Percentiles rank a stretch among this genome's conserved stretches.
Evolutionary conservation across 2,113 vertebrate species (phyloP).

Genomic region (Aptenodytes patagonicus): DNA sequence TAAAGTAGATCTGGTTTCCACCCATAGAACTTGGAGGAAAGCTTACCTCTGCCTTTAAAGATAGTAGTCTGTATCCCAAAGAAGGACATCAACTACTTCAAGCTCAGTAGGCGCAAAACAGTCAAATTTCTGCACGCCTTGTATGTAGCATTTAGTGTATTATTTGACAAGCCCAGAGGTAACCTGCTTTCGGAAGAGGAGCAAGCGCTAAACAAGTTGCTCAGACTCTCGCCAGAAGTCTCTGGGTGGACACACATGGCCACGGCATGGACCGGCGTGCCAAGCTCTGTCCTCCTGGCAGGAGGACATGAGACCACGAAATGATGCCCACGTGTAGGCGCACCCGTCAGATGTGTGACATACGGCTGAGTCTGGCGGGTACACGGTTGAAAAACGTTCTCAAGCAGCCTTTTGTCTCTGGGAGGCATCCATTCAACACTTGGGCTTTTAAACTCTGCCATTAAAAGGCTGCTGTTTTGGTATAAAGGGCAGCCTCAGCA

Average conservation of each 20-base stretch:
- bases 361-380: background rate
- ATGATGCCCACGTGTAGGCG: no score
- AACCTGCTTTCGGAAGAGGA: background rate
- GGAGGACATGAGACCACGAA: background rate
- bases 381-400: rapidly evolving
- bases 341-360: rapidly evolving
- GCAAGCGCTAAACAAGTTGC: background rate
- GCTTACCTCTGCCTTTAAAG: background rate
- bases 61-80: background rate
- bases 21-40: rapidly evolving
- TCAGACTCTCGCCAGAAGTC: rapidly evolving
- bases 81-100: background rate
- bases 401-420: rapidly evolving
- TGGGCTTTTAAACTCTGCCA: background rate
- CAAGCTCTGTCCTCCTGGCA: background rate
- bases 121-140: no score
- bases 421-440: background rate
- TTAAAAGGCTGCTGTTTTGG: background rate
- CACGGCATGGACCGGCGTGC: rapidly evolving
- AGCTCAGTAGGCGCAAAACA: background rate
- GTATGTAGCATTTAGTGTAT: background rate
- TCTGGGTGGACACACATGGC: background rate
- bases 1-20: background rate
- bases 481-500: background rate
- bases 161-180: background rate